Conservation (phyloP, 1,140 invertebrate genomes). For the Plectrocnemia conspersa region DNA sequence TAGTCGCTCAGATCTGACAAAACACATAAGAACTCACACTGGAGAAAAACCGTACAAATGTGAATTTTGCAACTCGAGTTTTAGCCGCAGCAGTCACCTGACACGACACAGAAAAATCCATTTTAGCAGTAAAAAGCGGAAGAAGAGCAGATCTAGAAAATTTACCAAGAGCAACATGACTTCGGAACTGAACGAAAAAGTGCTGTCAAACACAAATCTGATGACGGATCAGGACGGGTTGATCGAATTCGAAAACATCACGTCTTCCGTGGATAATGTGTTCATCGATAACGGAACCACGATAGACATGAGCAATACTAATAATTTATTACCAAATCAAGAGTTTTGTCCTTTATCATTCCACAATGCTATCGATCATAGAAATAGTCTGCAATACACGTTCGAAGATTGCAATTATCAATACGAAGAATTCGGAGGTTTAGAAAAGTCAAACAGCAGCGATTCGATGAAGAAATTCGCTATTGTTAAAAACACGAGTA, state of each 20-base stretch:
- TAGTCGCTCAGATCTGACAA: constrained; percentile 50
- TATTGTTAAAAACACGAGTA: constrained; percentile 21
- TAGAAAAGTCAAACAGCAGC: constrained; percentile 21
- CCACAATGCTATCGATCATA: too few species aligned
- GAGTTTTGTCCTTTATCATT: too few species aligned
- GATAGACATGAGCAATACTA: too few species aligned
- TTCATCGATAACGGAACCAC: too few species aligned
- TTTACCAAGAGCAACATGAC: background rate
- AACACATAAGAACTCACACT: constrained; percentile 52
- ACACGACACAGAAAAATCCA: constrained; percentile 34
- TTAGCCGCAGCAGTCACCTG: constrained; percentile 31
- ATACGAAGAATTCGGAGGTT: constrained; percentile 18
- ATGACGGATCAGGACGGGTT: constrained; percentile 10
- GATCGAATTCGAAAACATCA: constrained; percentile 13
- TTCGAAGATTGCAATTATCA: constrained; percentile 23
- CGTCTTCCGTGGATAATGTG: background rate
- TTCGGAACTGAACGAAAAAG: constrained; percentile 10
- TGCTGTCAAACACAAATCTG: background rate
- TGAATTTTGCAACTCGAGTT: constrained; percentile 35
- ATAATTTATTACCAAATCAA: too few species aligned
- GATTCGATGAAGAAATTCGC: constrained; percentile 20
- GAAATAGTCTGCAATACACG: too few species aligned
- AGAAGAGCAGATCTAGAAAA: background rate
- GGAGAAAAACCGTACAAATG: constrained; percentile 59
- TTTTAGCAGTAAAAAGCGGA: constrained; percentile 25